Evolutionary conservation across 2,113 vertebrate species (phyloP).

Genomic region (Ploceus nigricollis): DNA sequence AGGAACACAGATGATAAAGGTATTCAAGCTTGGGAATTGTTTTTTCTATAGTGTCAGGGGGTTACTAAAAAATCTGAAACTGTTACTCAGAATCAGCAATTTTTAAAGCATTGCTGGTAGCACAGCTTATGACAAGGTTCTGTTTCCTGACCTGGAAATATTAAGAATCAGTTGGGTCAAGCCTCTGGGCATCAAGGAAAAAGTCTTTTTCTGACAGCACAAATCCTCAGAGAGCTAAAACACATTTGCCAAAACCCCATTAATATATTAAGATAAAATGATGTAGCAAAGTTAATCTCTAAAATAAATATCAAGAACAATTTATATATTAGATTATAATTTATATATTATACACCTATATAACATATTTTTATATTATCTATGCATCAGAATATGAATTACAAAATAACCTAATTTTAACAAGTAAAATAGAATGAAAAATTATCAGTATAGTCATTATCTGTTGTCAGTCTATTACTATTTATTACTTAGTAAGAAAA

Average conservation of each 20-base stretch:
- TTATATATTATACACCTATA: too few species aligned
- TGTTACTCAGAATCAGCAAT: not conserved
- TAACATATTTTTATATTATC: not conserved
- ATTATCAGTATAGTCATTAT: not conserved
- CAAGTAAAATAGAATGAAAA: not conserved
- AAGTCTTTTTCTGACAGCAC: not conserved
- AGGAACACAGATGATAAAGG: not conserved
- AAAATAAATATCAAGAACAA: not conserved
- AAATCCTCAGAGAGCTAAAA: not conserved
- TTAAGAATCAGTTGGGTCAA: not conserved
- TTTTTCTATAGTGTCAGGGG: not conserved
- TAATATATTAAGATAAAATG: not conserved
- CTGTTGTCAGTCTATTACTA: not conserved
- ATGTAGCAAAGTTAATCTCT: not conserved
- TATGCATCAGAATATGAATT: not conserved
- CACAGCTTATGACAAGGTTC: not conserved
- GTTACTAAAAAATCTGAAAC: not conserved
- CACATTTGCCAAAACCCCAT: not conserved
- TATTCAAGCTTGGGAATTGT: not conserved
- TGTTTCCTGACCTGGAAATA: not conserved
- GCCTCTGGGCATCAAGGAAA: not conserved
- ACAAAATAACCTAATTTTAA: not conserved
- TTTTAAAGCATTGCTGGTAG: not conserved
- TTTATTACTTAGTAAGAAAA: not conserved
- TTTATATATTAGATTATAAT: not conserved